Conservation (phyloP, 2,113 vertebrate genomes). For the Notarius lentiginosus region DNA sequence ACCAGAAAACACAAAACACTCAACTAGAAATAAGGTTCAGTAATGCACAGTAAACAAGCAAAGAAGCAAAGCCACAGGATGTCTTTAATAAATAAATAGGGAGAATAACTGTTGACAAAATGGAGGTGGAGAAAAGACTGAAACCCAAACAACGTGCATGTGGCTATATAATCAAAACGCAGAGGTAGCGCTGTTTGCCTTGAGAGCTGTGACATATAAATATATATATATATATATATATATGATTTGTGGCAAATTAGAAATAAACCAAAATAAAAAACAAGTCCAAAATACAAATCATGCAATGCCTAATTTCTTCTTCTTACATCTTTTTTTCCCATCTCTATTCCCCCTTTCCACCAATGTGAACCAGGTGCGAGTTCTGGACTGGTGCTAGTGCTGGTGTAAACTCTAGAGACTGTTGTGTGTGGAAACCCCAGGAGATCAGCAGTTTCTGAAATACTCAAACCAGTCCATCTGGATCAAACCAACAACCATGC, state of each 20-base stretch:
- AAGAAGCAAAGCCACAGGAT: background rate
- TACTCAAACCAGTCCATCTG: too few species aligned
- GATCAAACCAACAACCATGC: too few species aligned
- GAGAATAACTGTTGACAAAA: background rate
- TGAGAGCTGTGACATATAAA: background rate
- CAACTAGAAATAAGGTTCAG: background rate
- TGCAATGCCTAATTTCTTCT: background rate
- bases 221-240: background rate
- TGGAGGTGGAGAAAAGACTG: background rate
- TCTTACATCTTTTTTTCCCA: too few species aligned
- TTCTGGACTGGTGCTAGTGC: too few species aligned
- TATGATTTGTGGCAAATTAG: background rate
- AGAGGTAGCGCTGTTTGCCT: background rate
- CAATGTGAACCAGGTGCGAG: too few species aligned
- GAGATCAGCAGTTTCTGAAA: too few species aligned
- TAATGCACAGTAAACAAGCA: background rate
- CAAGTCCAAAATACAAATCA: background rate
- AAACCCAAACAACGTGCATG: background rate
- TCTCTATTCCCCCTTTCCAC: too few species aligned
- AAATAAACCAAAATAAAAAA: background rate
- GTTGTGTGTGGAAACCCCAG: too few species aligned
- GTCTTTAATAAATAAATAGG: background rate
- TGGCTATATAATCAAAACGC: background rate
- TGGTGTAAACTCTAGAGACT: too few species aligned
- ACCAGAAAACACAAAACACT: background rate